Base-by-base conservation (phyloP, 2,113 vertebrate species). In the Eolophus roseicapilla region DNA sequence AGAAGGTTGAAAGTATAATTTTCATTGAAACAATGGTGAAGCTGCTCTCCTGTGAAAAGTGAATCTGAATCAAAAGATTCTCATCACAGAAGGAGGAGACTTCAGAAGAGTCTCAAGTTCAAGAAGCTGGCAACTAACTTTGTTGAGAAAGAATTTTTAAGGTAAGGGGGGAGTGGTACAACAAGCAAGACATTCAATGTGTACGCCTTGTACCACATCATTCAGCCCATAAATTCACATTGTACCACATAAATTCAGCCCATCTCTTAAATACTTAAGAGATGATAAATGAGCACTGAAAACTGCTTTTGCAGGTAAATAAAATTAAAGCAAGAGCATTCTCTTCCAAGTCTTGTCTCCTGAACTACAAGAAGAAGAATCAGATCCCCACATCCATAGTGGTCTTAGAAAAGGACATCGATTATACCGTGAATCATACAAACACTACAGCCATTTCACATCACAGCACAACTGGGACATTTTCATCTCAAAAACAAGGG, bases 141-240 rank as follows among this genome's bases (percentile, higher is more conserved):
- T 17, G 10, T 37, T 76, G 18, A 53, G 37, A 80, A 88, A 41
- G 14, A 82, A n/a, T 79, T 53, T 75, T 79, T 50, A 33, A 90
- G 39, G 33, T 24, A 59, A 59, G 33, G 21, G n/a, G 9, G 33
- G n/a, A 35, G 57, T 59, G 33, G 57, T 59, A 59, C 33, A 59
- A 24, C 57, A 59, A 59, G 41, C 0, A 2, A 90, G 67, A 50
- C 6, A 12, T 2, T 50, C 37, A 57, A 71, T 1, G 3, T 7
- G 11, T 33, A 57, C 0, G 0, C 7, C 17, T 37, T 39, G 13
- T 83, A 78, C 35, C 47, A 53, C 20, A 25, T 39, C 39, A 41
- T 52, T 65, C 49, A 82, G 14, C 28, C 53, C n/a, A 65, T 68
- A 41, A n/a, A n/a, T 59, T 14, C 55, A 59, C 33, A n/a, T 20